Conservation (phyloP, 2,797 vertebrate species). For the Benthosema pterotum region DNA sequence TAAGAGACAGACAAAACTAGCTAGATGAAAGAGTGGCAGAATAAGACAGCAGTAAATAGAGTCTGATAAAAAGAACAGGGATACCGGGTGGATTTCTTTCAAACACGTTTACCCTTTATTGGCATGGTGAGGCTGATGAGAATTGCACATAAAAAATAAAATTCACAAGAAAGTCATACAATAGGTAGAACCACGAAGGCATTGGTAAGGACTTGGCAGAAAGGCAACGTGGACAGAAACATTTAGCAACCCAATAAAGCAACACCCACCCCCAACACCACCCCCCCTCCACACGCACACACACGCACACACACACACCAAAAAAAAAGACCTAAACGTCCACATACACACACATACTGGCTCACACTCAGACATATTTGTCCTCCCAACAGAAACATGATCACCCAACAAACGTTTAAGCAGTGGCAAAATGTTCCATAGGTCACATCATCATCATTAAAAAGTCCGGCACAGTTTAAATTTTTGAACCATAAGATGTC, state of each 20-base stretch:
- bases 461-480: slow-evolving; percentile 90
- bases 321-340: slow-evolving; percentile 46
- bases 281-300: slow-evolving; percentile 55
- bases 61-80: slow-evolving; percentile 30
- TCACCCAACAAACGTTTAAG: slow-evolving; percentile 89
- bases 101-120: slow-evolving; percentile 99
- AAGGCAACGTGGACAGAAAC: slow-evolving; percentile 84
- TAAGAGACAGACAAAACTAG: too few species aligned
- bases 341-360: slow-evolving; percentile 21
- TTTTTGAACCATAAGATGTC: slow-evolving; percentile 90
- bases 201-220: slow-evolving; percentile 94
- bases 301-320: slow-evolving; percentile 60
- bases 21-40: too few species aligned
- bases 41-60: slow-evolving; percentile 32
- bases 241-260: slow-evolving; percentile 73
- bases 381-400: slow-evolving; percentile 89
- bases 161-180: slow-evolving; percentile 96
- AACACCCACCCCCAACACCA: slow-evolving; percentile 30
- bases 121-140: slow-evolving; percentile 97
- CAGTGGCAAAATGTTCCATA: slow-evolving; percentile 88
- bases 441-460: slow-evolving; percentile 92
- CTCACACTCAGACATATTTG: slow-evolving; percentile 79
- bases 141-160: slow-evolving; percentile 95
- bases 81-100: slow-evolving; percentile 70
- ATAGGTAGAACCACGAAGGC: slow-evolving; percentile 96